Evolutionary conservation across 1,140 invertebrate genomes (phyloP), one percentile per base, ranked within the genome.

Genomic region (Drosophila arawakana): DNA sequence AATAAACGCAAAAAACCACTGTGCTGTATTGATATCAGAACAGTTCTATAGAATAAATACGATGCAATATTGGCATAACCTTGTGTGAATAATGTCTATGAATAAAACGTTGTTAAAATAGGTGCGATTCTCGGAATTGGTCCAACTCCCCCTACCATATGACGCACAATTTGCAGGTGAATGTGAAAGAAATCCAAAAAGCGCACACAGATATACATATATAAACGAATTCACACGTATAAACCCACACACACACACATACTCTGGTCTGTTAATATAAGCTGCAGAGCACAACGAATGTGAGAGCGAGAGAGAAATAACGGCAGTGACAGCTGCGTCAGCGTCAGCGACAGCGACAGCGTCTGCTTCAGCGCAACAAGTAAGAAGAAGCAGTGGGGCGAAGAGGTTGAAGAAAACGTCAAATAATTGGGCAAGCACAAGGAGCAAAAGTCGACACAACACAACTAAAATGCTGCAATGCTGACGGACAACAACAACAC

Each of bases 401-500:
- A 69, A 73, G 18, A 49, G 57, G 57, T 39, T 60, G 55, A 59
- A 68, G 70, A 54, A 54, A 70, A 55, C 43, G 37, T 50, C 61
- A 41, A 72, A 72, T 66, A 72, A 66, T 70, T 39, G 57, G 44
- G 5, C 44, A 47, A 63, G 49, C 47, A 68, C 47, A 55, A 46
- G 13, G 46, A 44, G 60, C 52, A 43, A 30, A 37, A 49, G 50
- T 50, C 34, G 13, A 61, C 49, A 47, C 15, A 63, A 63, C 50
- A 34, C 8, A 30, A 30, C 25, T 85, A 86, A 88, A 88, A 84
- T 89, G 83, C 83, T 88, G 83, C 83, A 88, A 80, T 88, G 83
- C 78, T 78, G 75, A 78, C 60, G 73, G 83, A 77, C 69, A 83
- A 63, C 58, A 66, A 78, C 30, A 68, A 59, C 18, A 39, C 1